Evolutionary conservation across 1,140 invertebrate species (phyloP).

Genomic region (Tetragonula clypearis): DNA sequence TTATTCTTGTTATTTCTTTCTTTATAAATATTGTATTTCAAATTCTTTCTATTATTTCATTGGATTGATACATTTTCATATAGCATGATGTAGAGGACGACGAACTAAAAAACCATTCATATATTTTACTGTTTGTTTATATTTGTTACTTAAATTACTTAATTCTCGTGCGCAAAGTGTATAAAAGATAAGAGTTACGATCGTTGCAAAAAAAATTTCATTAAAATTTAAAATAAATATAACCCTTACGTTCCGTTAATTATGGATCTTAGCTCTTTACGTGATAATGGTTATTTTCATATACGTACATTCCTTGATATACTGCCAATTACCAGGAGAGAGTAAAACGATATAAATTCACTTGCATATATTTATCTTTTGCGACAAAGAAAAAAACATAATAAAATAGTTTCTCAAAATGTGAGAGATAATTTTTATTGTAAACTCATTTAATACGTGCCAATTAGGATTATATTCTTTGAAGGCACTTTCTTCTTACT

Average conservation of each 20-base stretch:
- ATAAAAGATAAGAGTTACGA: not conserved
- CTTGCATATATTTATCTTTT: conserved; percentile 12
- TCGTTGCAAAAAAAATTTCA: conserved; percentile 24
- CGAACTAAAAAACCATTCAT: conserved; percentile 21
- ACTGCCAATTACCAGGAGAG: conserved; percentile 38
- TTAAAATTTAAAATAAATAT: conserved; percentile 23
- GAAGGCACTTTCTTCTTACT: conserved; percentile 82
- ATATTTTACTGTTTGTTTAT: conserved; percentile 49
- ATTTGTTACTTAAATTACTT: conserved; percentile 6
- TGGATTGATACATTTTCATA: conserved; percentile 48
- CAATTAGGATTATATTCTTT: conserved; percentile 59
- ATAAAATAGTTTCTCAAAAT: not conserved
- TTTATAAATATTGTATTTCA: conserved; percentile 59
- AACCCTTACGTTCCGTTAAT: conserved; percentile 26
- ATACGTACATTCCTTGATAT: conserved; percentile 22
- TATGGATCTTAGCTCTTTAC: conserved; percentile 55
- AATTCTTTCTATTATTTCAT: conserved; percentile 57
- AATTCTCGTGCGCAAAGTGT: conserved; percentile 8
- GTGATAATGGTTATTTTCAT: conserved; percentile 32
- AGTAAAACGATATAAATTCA: conserved; percentile 24
- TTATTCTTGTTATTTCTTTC: not conserved
- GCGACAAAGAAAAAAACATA: conserved; percentile 1
- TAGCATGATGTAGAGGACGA: conserved; percentile 60
- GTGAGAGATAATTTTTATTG: conserved; percentile 6
- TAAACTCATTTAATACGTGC: conserved; percentile 51